Conservation (phyloP, 2,888 invertebrate species). For the Cistogaster globosa region DNA sequence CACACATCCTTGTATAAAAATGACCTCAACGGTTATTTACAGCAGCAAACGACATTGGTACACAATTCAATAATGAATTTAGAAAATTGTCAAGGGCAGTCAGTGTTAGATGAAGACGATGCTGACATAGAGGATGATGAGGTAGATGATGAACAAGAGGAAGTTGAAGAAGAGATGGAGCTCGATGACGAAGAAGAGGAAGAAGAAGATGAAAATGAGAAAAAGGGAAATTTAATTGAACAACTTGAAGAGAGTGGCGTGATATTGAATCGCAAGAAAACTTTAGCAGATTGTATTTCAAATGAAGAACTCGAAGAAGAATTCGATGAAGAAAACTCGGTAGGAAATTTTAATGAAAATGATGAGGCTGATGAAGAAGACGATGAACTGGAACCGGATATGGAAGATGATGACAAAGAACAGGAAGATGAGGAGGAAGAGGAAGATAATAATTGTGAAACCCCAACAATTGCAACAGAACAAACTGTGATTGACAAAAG, state of each 20-base stretch:
- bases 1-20: slow-evolving; percentile 87
- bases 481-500: slow-evolving; percentile 63
- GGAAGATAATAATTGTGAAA: slow-evolving; percentile 28
- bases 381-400: slow-evolving; percentile 12
- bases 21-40: slow-evolving; percentile 94
- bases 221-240: neutral
- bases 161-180: slow-evolving; percentile 7
- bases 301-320: slow-evolving; percentile 35
- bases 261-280: slow-evolving; percentile 24
- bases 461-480: slow-evolving; percentile 24
- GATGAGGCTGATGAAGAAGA: slow-evolving; percentile 50
- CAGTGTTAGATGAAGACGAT: slow-evolving; percentile 41
- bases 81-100: slow-evolving; percentile 56
- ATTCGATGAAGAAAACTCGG: slow-evolving; percentile 37
- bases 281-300: slow-evolving; percentile 34
- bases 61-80: slow-evolving; percentile 90
- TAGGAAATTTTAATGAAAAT: slow-evolving; percentile 44
- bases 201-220: slow-evolving; percentile 3
- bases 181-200: slow-evolving; percentile 22
- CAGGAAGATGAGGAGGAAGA: slow-evolving; percentile 30
- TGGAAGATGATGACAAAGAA: slow-evolving; percentile 49
- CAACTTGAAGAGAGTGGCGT: slow-evolving; percentile 15
- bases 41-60: slow-evolving; percentile 93
- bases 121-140: slow-evolving; percentile 51
- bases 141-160: slow-evolving; percentile 21